Evolutionary conservation across 2,797 vertebrate species (phyloP), one percentile per base, ranked within the genome.

Genomic region (Sphenodon punctatus): DNA sequence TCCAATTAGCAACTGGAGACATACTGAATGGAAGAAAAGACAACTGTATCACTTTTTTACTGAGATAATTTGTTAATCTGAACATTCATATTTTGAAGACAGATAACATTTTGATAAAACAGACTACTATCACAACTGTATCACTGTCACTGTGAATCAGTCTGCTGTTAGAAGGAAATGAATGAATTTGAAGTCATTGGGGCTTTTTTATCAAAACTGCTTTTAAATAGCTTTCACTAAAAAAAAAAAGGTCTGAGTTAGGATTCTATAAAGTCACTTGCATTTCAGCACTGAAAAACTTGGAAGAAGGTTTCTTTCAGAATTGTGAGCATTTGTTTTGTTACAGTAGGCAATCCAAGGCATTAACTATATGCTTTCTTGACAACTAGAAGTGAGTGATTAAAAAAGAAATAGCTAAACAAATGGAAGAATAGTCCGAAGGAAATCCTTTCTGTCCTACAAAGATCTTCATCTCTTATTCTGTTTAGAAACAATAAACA

Each of bases 401-500:
- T 38, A 48, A 67, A 41, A 45, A 80, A 80, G 79, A 81, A 74
- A 67, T 83, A 49, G 39, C 27, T 77, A 30, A 77, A 71, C 25
- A 86, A 83, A 84, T 51, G 55, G 45, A 91, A 46, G 1, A 80
- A 63, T 71, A 27, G 32, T 64, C 48, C 19, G 79, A 61, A 64
- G 46, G 23, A 36, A 34, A 36, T 48, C 16, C 53, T 60, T 32
- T 32, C 68, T 75, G 23, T 83, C 65, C 83, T 77, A 48, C 25
- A 76, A 55, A 60, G 25, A 30, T 49, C 81, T 86, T 72, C 15
- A 46, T 56, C 81, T 69, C 76, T 67, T 6, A 58, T 83, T 73
- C 20, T 83, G 8, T 88, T 78, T 55, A 41, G 88, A 80, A 55
- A n/a, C n/a, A 75, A 41, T 20, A 60, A 74, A 80, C 27, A 74